These are phyloP conservation scores for Phyllotis vaccarum DNA, from an alignment of 2,797 vertebrate genomes.

Conservation along the genomic window DNA sequence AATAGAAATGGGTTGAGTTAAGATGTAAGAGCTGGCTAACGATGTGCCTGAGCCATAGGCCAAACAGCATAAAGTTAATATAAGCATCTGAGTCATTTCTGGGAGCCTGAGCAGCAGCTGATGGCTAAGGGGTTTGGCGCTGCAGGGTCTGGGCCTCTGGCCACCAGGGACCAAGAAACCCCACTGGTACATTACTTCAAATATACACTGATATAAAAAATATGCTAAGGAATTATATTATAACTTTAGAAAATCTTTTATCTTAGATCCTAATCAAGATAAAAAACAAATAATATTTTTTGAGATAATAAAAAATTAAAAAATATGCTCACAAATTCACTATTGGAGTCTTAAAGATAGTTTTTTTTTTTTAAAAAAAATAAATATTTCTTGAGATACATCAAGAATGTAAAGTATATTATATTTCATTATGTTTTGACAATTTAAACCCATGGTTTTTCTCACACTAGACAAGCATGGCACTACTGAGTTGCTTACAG, in stretches of 20 bases:
- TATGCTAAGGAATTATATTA: background rate
- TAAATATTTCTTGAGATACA: background rate
- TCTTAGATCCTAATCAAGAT: background rate
- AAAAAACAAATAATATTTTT: background rate
- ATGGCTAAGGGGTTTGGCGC: too few species aligned
- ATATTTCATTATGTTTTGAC: background rate
- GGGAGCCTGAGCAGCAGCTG: too few species aligned
- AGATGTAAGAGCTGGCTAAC: too few species aligned
- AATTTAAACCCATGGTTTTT: background rate
- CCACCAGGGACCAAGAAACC: too few species aligned
- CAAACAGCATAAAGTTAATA: too few species aligned
- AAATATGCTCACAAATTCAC: background rate
- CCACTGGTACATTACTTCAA: background rate
- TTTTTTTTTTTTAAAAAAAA: slow-evolving; percentile 54
- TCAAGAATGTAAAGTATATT: background rate
- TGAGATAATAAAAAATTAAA: background rate
- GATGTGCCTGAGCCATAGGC: too few species aligned
- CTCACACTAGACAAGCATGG: background rate
- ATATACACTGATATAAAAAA: background rate
- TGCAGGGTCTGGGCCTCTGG: too few species aligned
- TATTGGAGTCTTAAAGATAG: background rate
- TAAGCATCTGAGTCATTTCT: too few species aligned
- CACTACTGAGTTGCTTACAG: too few species aligned
- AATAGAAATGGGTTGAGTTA: too few species aligned
- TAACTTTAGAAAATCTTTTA: background rate